These are phyloP conservation scores for Neodiprion lecontei DNA, from an alignment of 1,140 invertebrate genomes.

Conservation along the genomic window DNA sequence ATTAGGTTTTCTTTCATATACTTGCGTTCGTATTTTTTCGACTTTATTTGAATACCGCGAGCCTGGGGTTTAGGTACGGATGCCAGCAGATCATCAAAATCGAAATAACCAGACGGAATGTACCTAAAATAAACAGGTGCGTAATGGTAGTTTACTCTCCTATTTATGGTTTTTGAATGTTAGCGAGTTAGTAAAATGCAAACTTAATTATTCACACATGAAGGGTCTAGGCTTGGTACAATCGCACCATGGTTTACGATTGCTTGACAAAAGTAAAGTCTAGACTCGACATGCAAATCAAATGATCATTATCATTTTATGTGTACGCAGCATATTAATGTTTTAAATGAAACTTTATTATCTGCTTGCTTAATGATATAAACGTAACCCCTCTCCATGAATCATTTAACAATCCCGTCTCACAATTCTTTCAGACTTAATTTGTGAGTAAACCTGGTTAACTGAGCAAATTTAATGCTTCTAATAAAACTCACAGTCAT, in stretches of 20 bases:
- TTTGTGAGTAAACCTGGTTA: too few relatives aligned
- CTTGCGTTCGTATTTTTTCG: conserved; percentile 46
- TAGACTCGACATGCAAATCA: too few relatives aligned
- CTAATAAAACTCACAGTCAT: too few relatives aligned
- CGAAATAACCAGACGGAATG: conserved; percentile 34
- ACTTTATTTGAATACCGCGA: conserved; percentile 45
- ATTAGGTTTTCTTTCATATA: conserved; percentile 32
- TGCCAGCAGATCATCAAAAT: conserved; percentile 32
- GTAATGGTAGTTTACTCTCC: conserved; percentile 40
- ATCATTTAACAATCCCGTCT: neutral
- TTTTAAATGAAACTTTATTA: neutral
- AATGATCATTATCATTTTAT: too few relatives aligned
- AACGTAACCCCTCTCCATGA: neutral
- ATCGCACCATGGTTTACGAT: neutral
- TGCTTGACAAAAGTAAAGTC: neutral
- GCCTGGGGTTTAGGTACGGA: conserved; percentile 42
- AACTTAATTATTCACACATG: neutral
- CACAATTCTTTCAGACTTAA: too few relatives aligned
- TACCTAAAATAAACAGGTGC: conserved; percentile 44
- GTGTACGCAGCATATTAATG: too few relatives aligned
- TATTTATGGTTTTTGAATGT: conserved; percentile 16
- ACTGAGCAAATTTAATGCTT: too few relatives aligned
- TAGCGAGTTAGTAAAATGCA: conserved; percentile 1
- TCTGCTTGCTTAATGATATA: neutral
- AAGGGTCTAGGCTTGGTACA: neutral